phyloP scores from a whole-genome alignment of 2,888 invertebrate genomes.

The Tenodera sinensis region DNA sequence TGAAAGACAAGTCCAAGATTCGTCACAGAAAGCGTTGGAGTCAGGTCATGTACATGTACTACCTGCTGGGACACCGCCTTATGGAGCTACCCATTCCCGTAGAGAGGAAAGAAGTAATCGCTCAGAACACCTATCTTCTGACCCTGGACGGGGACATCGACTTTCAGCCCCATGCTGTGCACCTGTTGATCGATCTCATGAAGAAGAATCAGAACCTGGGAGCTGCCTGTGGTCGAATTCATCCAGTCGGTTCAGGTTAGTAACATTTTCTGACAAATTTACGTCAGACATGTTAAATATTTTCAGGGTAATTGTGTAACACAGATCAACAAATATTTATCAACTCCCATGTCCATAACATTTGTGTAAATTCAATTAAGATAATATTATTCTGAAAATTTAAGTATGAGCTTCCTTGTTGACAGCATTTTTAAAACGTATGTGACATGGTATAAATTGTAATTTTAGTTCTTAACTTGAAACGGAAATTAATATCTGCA shows the following conservation, averaged over 20 bases:
- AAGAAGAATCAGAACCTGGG: constrained; percentile 73
- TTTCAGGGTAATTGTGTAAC: too few species aligned
- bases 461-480: too few species aligned
- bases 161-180: constrained; percentile 77
- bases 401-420: too few species aligned
- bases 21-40: constrained; percentile 91
- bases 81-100: constrained; percentile 62
- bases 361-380: too few species aligned
- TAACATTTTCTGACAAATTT: neutral
- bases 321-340: too few species aligned
- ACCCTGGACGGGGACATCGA: constrained; percentile 88
- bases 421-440: too few species aligned
- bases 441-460: too few species aligned
- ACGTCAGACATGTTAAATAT: too few species aligned
- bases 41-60: constrained; percentile 95
- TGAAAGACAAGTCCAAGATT: constrained; percentile 86
- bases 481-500: too few species aligned
- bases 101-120: constrained; percentile 61
- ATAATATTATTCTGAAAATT: too few species aligned
- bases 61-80: constrained; percentile 74
- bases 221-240: constrained; percentile 86
- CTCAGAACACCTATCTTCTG: constrained; percentile 78
- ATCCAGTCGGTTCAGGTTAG: constrained; percentile 70
- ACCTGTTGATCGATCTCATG: constrained; percentile 78
- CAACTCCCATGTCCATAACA: too few species aligned